A percentile compares a stretch with the other conserved stretches of the same genome.
Evolutionary conservation across 2,797 vertebrate genomes (phyloP).

Genomic region (Leptoclinus maculatus): DNA sequence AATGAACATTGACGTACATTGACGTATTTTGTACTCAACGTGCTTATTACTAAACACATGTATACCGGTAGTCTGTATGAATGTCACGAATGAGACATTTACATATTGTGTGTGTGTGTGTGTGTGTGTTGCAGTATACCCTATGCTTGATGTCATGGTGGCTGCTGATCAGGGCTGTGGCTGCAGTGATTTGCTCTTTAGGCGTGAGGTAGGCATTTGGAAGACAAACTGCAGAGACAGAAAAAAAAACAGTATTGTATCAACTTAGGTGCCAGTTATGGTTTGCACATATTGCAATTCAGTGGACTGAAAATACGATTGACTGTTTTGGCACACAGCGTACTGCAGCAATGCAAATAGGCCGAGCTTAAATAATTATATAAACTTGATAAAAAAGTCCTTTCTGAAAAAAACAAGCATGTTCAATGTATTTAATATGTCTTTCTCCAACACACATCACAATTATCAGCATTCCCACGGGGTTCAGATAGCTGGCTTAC

Average conservation of each 20-base stretch:
- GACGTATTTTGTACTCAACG: neutral
- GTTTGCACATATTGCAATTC: neutral
- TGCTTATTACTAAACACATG: neutral
- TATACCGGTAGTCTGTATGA: neutral
- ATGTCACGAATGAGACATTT: neutral
- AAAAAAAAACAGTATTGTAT: conserved; percentile 5
- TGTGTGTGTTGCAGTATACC: conserved; percentile 79
- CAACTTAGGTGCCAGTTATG: neutral
- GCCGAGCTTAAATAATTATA: neutral
- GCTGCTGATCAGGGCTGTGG: conserved; percentile 93
- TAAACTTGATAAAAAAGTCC: neutral
- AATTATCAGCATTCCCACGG: neutral
- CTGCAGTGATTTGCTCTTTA: conserved; percentile 93
- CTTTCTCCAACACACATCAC: neutral
- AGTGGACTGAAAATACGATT: conserved; percentile 2
- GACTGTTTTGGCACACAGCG: neutral
- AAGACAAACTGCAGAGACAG: conserved; percentile 82
- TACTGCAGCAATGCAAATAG: neutral
- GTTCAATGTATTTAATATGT: neutral
- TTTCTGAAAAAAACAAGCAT: neutral
- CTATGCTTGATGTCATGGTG: conserved; percentile 98
- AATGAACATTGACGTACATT: neutral
- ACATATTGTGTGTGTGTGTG: neutral
- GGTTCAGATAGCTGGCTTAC: neutral
- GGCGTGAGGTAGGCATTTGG: conserved; percentile 98